Percentiles rank a stretch among this genome's conserved stretches.
Conservation (phyloP, 2,113 vertebrate genomes). For the Corydoras sp. region DNA sequence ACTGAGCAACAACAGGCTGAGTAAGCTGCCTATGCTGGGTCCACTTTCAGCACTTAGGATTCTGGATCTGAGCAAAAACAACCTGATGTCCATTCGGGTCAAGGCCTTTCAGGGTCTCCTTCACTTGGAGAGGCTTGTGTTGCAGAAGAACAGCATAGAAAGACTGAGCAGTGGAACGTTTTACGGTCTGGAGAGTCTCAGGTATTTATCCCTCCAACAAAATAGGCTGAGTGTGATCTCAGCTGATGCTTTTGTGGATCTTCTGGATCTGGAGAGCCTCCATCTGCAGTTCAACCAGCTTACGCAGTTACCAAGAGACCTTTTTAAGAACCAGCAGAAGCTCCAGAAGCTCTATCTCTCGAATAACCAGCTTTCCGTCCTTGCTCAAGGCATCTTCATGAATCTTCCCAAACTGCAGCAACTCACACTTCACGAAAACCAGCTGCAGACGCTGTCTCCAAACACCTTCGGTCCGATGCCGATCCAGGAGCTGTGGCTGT, state of each 20-base stretch:
- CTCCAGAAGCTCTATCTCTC: constrained; percentile 83
- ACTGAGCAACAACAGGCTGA: constrained; percentile 29
- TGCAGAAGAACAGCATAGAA: constrained; percentile 74
- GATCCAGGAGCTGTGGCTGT: constrained; percentile 79
- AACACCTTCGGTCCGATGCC: constrained; percentile 75
- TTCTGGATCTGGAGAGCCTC: constrained; percentile 72
- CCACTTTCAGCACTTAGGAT: constrained; percentile 14
- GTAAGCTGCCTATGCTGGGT: not conserved
- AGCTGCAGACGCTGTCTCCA: constrained; percentile 65
- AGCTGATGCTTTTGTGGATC: constrained; percentile 61
- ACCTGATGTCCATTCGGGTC: constrained; percentile 47
- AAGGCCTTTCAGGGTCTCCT: constrained; percentile 48
- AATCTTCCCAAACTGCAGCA: constrained; percentile 68
- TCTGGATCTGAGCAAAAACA: constrained; percentile 60
- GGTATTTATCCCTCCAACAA: constrained; percentile 72
- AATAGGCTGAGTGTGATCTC: constrained; percentile 76
- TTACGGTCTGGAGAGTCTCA: constrained; percentile 67
- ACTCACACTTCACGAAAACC: constrained; percentile 80
- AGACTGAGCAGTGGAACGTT: constrained; percentile 65
- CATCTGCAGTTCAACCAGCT: constrained; percentile 82
- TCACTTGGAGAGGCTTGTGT: constrained; percentile 65
- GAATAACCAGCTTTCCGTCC: constrained; percentile 69
- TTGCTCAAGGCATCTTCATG: constrained; percentile 75
- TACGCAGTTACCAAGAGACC: constrained; percentile 59
- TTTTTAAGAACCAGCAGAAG: constrained; percentile 73